Conservation (phyloP, 2,113 vertebrate species). For the Cochlearius cochlearius region DNA sequence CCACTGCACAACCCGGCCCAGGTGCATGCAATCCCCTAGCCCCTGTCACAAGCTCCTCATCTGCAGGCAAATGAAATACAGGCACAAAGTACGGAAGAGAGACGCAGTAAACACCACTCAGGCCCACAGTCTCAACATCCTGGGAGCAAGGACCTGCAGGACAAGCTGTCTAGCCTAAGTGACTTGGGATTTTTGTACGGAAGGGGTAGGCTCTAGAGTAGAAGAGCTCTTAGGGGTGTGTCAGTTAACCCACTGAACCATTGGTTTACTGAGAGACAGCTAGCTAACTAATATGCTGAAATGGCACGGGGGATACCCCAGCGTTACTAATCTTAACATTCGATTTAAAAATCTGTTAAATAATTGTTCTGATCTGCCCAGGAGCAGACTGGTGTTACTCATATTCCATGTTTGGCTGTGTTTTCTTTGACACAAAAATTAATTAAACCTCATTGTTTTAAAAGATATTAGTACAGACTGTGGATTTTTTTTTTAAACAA, state of each 20-base stretch:
- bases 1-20: background rate
- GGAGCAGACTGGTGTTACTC: background rate
- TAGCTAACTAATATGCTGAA: background rate
- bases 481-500: background rate
- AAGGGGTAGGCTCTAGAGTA: background rate
- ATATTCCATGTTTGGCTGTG: background rate
- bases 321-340: background rate
- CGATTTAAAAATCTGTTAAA: background rate
- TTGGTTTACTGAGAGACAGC: background rate
- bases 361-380: background rate
- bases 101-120: background rate
- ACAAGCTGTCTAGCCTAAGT: background rate
- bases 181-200: background rate
- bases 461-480: background rate
- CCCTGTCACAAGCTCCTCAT: background rate
- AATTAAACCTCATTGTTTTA: background rate
- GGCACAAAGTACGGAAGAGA: background rate
- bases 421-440: background rate
- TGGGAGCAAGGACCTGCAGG: background rate
- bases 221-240: background rate
- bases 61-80: background rate
- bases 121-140: background rate
- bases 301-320: background rate
- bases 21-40: rapidly evolving
- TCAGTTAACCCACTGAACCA: background rate